phyloP scores from a whole-genome alignment of 2,888 invertebrate genomes.

The Andrena chrysosceles region DNA sequence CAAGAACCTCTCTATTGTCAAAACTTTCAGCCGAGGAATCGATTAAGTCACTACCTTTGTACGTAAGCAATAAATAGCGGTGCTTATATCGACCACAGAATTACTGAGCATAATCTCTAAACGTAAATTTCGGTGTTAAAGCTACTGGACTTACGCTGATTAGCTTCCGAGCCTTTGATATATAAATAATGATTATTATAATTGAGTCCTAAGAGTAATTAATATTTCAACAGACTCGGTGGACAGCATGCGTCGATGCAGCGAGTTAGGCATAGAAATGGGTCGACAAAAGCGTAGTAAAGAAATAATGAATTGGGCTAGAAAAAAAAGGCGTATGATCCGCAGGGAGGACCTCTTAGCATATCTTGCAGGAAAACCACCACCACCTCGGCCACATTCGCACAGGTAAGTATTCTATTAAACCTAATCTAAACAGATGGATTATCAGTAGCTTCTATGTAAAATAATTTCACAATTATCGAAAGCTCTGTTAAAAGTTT shows the following conservation, averaged over 20 bases:
- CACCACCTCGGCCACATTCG: conserved; percentile 87
- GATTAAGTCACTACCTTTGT: too few species aligned
- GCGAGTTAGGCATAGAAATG: conserved; percentile 90
- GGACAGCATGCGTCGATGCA: conserved; percentile 89
- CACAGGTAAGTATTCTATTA: conserved; percentile 83
- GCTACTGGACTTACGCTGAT: neutral
- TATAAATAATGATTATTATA: neutral
- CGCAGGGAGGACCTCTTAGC: conserved; percentile 91
- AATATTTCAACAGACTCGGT: conserved; percentile 87
- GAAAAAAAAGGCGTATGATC: conserved; percentile 90
- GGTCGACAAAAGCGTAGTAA: conserved; percentile 91
- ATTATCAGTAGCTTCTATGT: conserved; percentile 4
- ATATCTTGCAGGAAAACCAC: conserved; percentile 90
- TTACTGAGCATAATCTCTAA: too few species aligned
- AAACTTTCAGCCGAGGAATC: too few species aligned
- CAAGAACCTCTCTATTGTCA: too few species aligned
- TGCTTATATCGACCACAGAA: too few species aligned
- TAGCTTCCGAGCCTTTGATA: neutral
- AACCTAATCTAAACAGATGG: neutral
- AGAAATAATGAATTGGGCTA: conserved; percentile 92
- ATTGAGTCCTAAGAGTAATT: conserved; percentile 1
- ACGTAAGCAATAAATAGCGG: too few species aligned
- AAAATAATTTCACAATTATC: neutral
- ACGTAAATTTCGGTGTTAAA: too few species aligned
- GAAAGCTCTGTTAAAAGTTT: conserved; percentile 3